Evolutionary conservation across 2,113 vertebrate genomes (phyloP), one percentile per base, ranked within the genome.

Genomic region (Globicephala melas): DNA sequence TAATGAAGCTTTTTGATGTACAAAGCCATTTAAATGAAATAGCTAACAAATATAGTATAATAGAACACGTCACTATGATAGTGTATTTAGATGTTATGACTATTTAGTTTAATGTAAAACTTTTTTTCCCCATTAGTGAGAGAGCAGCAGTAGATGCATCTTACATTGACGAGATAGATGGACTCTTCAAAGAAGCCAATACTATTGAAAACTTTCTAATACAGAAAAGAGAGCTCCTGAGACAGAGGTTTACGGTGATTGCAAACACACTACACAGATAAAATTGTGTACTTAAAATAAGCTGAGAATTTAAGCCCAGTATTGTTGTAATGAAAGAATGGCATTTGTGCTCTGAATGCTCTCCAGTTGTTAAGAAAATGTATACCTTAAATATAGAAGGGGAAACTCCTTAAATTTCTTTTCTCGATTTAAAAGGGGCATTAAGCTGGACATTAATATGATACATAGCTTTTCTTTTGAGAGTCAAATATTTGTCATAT

Each of bases 161-260:
- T 81, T 97, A 97, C 3, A 76, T 99, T 79, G 97, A 97, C 0
- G 98, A 98, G 65, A 94, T 99, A 94, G 98, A 99, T 84, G 98
- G 62, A 94, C 98, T 99, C 97, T 94, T 99, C 89, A 97, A 98
- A 95, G 98, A 99, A 98, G 98, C 98, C 0, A 98, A 63, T 85
- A 91, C 83, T 96, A 65, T 99, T 91, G 98, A 99, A 97, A 98
- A 92, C 38, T 98, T 98, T 80, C 96, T 99, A 63, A 95, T 98
- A 74, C 98, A 98, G 95, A 99, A 98, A 94, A 98, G 94, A 87
- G 98, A 99, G 83, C 95, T 93, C n/a, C 94, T 99, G 94, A 98
- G 97, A 79, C 96, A 98, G 95, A 98, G 96, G 36, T 97, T 99
- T 25, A 82, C 97, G 83, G 83, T 95, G 80, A 98, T 99, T 4